Base-by-base conservation (phyloP, 2,888 invertebrate genomes). In the Melipona beecheii region DNA sequence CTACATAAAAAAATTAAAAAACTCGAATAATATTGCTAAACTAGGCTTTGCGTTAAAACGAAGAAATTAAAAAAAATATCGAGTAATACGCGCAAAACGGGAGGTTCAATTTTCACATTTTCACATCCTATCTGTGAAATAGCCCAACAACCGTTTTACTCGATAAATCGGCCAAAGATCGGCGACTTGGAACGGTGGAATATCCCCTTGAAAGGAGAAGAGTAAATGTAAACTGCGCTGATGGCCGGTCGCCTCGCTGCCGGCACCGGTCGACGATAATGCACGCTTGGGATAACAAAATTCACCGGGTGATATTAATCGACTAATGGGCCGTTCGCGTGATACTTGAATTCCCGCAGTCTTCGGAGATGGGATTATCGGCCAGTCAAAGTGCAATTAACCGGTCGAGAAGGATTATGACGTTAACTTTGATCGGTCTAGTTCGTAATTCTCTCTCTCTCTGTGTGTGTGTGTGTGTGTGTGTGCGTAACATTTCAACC, bases 251-350 rank as follows among this genome's bases (percentile, higher is more conserved):
- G 54, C 66, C 13, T 43, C 43, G 43, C 9, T 43, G 11, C 68
- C 17, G 52, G 31, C 66, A 72, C 80, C 49, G 58, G 85, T 58
- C 66, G 70, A n/a, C 81, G 85, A 85, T 84, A 85, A 85, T 85
- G 85, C 85, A 84, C 75, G 70, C 73, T 27, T 50, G 19, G 77
- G 81, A 85, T 84, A 85, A 85, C 85, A 64, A 84, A 85, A 85
- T 85, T 85, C 81, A 54, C 56, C 70, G 43, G 43, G 43, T 62
- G 81, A 77, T 80, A 85, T 84, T 85, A 82, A 84, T 85, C 84
- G 79, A 76, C 73, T 85, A 85, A 85, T 85, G 85, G 78, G 62
- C 66, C 31, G 66, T 27, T 85, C 85, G 85, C 85, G 81, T 81
- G 85, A 85, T 85, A 75, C 74, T 81, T 74, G 56, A 77, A 85